Percentiles rank a stretch among this genome's conserved stretches.
Conservation (phyloP, 1,140 invertebrate species). For the Oryctes rhinoceros region DNA sequence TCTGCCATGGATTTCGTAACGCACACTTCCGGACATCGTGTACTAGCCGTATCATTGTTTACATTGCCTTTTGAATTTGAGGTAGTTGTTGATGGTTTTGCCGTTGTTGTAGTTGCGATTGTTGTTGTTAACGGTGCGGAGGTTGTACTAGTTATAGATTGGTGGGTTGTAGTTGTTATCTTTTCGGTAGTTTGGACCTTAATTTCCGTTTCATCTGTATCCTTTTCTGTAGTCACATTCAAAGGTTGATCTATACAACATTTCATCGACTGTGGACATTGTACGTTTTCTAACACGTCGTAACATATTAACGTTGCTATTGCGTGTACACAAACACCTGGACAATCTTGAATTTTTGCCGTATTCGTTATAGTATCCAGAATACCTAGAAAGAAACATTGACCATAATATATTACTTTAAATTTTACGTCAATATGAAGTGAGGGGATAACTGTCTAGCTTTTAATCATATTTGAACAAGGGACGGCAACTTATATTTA, state of each 20-base stretch:
- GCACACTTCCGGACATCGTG: conserved; percentile 71
- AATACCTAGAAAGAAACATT: conserved; percentile 68
- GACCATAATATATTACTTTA: no score
- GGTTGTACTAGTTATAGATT: background rate
- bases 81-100: conserved; percentile 45
- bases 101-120: conserved; percentile 40
- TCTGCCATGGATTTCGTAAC: conserved; percentile 80
- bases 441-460: no score
- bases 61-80: conserved; percentile 42
- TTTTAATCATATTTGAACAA: no score
- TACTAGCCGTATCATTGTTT: background rate
- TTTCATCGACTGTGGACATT: conserved; percentile 80
- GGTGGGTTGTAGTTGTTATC: background rate
- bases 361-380: conserved; percentile 84
- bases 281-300: conserved; percentile 81
- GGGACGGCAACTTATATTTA: no score
- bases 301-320: conserved; percentile 84
- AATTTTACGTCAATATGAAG: no score
- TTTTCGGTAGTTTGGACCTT: background rate
- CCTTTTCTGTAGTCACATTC: conserved; percentile 48
- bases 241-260: conserved; percentile 80
- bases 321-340: conserved; percentile 84
- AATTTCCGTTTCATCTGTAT: background rate
- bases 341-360: conserved; percentile 82
- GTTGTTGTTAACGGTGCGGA: background rate